Evolutionary conservation across 2,888 invertebrate genomes (phyloP), one percentile per base, ranked within the genome.

Genomic region (Agrotis puta): DNA sequence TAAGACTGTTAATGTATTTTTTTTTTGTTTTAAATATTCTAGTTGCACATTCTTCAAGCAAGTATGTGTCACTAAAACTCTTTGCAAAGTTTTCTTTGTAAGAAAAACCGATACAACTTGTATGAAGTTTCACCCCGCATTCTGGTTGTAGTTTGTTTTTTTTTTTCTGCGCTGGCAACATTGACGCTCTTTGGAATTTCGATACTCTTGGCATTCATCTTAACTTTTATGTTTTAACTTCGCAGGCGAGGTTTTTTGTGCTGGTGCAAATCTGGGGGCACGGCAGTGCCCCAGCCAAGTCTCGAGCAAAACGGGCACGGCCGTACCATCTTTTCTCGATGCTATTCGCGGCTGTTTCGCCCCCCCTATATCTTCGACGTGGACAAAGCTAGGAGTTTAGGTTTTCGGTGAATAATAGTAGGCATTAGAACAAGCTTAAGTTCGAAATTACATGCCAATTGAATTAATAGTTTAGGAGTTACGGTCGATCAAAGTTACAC

Each of bases 31-130:
- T 16, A 3, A 20, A 3, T 22, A 2, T 16, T 2, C 47, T 20
- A 27, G 81, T 18, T 6, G 20, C 47, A 62, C 53, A 48, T 48
- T 51, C 68, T 69, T 6, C 11, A 24, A n/a, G 43, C 2, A 63
- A 22, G 85, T 85, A 77, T 82, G 82, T 78, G 18, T 6, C 9
- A 16, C 14, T 33, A 27, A 66, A 71, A 76, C 68, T 79, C 57
- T 24, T 22, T 33, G 64, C 43, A 64, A 81, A 82, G 74, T 81
- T 84, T 74, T 67, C 68, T 81, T 79, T 79, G 74, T 79, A 81
- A 82, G 68, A 84, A 85, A 85, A 85, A 78, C 81, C 84, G 79
- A 85, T 82, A 85, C 72, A 75, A 85, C 64, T 79, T 79, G 67
- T 71, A 64, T 77, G 67, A 77, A 82, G 77, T 79, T 83, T 74